These are phyloP conservation scores for Trogon surrucura DNA, from an alignment of 2,113 vertebrate species.

Conservation along the genomic window DNA sequence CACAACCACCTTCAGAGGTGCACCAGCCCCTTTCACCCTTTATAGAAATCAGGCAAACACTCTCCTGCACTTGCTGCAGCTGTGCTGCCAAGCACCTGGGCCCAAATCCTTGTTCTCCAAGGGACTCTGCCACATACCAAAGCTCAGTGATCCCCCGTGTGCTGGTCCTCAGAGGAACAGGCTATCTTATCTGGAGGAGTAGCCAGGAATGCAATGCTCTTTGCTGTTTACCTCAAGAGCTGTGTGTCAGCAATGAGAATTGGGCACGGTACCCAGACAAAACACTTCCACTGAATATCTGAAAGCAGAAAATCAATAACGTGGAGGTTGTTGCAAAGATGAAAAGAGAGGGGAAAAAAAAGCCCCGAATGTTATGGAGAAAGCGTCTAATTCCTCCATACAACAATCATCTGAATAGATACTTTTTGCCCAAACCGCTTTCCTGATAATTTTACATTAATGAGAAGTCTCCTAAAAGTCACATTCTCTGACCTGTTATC, in stretches of 20 bases:
- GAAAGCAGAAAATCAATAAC: neutral
- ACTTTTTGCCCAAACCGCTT: neutral
- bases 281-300: neutral
- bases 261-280: neutral
- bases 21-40: neutral
- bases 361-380: neutral
- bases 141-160: neutral
- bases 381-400: neutral
- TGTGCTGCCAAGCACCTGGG: neutral
- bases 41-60: neutral
- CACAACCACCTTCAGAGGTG: no score
- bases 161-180: neutral
- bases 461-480: neutral
- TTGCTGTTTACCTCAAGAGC: neutral
- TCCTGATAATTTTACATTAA: neutral
- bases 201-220: neutral
- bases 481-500: neutral
- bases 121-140: neutral
- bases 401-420: neutral
- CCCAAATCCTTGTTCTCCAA: neutral
- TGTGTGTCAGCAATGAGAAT: neutral
- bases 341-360: neutral
- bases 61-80: neutral
- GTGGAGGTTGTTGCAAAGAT: neutral
- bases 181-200: neutral